A percentile compares a stretch with the other conserved stretches of the same genome.
Conservation (phyloP, 2,888 invertebrate genomes). For the Eupithecia exiguata region DNA sequence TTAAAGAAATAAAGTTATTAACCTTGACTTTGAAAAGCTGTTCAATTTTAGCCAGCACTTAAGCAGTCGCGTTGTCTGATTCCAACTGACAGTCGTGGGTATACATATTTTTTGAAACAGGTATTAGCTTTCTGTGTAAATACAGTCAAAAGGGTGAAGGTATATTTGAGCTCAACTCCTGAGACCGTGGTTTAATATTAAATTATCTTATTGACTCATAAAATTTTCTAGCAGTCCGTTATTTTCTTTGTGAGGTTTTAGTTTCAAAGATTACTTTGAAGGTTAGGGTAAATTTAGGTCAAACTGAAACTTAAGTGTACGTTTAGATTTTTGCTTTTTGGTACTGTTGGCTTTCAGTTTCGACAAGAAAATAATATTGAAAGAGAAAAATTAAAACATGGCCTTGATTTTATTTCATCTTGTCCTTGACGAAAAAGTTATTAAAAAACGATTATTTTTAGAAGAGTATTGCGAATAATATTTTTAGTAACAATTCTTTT, state of each 20-base stretch:
- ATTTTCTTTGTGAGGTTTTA: constrained; percentile 22
- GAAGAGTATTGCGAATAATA: neutral
- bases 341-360: neutral
- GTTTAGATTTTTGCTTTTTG: neutral
- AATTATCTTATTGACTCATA: constrained; percentile 38
- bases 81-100: neutral
- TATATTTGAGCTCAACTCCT: constrained; percentile 28
- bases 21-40: too few relatives aligned
- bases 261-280: constrained; percentile 16
- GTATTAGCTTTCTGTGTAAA: constrained; percentile 7
- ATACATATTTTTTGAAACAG: too few relatives aligned
- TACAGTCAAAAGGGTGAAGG: constrained; percentile 21
- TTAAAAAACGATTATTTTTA: neutral
- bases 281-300: neutral
- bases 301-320: neutral
- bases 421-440: too few relatives aligned
- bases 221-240: constrained; percentile 16
- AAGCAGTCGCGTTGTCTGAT: neutral
- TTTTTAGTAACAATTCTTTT: too few relatives aligned
- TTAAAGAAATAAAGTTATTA: too few relatives aligned
- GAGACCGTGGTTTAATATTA: constrained; percentile 39
- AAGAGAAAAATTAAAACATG: neutral
- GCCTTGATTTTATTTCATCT: neutral
- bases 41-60: too few relatives aligned
- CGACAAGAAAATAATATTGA: neutral